Evolutionary conservation across 1,140 invertebrate species (phyloP).

Genomic region (Acyrthosiphon pisum): DNA sequence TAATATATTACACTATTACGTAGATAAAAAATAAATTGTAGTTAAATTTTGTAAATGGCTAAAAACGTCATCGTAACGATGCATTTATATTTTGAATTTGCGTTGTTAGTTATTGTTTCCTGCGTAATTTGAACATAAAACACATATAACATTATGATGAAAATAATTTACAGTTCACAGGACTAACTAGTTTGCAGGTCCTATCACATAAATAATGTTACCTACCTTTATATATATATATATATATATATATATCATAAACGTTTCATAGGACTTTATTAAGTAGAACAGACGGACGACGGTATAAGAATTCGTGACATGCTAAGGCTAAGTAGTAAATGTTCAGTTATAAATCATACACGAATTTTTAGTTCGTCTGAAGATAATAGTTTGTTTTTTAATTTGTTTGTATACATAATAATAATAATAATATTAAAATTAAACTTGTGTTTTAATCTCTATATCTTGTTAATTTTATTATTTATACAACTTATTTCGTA

Average conservation of each 20-base stretch:
- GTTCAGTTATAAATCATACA: background rate
- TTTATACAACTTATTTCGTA: background rate
- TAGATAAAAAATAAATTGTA: background rate
- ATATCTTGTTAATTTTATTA: background rate
- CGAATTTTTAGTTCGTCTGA: background rate
- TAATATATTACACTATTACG: background rate
- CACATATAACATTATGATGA: background rate
- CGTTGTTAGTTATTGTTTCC: background rate
- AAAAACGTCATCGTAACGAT: background rate
- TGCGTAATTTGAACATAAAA: background rate
- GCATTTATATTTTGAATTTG: conserved; percentile 13
- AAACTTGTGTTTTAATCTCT: background rate
- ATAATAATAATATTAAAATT: background rate
- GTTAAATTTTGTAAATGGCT: background rate
- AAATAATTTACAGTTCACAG: background rate
- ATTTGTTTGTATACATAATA: background rate
- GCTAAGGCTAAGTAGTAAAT: background rate
- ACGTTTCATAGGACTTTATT: background rate
- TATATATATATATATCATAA: background rate
- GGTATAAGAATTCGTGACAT: background rate
- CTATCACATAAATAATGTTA: background rate
- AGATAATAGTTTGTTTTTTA: background rate
- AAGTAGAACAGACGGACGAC: background rate
- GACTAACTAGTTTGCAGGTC: background rate
- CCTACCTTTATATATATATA: background rate